These are phyloP conservation scores for Xiphophorus birchmanni DNA, from an alignment of 2,797 vertebrate species.

Conservation along the genomic window DNA sequence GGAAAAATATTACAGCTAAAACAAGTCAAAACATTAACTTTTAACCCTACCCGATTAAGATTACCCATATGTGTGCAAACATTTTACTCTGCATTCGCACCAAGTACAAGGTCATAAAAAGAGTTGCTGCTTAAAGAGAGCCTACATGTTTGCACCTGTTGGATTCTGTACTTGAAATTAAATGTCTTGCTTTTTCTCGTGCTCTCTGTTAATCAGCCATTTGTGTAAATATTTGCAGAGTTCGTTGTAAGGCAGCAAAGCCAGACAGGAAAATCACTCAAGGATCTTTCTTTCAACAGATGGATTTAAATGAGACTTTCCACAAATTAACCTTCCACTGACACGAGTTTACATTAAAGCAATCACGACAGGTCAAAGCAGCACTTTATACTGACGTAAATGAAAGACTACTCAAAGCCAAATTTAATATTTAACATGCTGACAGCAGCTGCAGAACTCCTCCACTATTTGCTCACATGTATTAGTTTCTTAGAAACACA, in stretches of 20 bases:
- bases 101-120: conserved; percentile 13
- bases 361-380: background rate
- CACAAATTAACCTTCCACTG: conserved; percentile 1
- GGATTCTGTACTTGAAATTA: background rate
- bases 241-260: conserved; percentile 47
- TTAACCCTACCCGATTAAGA: conserved; percentile 4
- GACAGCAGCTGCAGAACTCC: background rate
- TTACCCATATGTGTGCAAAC: conserved; percentile 12
- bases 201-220: conserved; percentile 50
- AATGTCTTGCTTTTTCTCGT: conserved; percentile 38
- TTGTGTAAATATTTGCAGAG: conserved; percentile 46
- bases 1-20: conserved; percentile 22
- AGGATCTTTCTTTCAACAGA: background rate
- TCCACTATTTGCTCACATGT: background rate
- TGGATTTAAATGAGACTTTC: conserved; percentile 1
- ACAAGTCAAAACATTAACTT: conserved; percentile 22
- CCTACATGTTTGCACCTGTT: background rate
- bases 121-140: background rate
- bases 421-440: background rate
- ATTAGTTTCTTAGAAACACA: background rate
- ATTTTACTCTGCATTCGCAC: conserved; percentile 35
- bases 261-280: background rate
- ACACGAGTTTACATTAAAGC: conserved; percentile 5
- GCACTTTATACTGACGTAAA: background rate
- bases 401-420: background rate